phyloP scores from a whole-genome alignment of 2,113 vertebrate species.

The Bombycilla garrulus region DNA sequence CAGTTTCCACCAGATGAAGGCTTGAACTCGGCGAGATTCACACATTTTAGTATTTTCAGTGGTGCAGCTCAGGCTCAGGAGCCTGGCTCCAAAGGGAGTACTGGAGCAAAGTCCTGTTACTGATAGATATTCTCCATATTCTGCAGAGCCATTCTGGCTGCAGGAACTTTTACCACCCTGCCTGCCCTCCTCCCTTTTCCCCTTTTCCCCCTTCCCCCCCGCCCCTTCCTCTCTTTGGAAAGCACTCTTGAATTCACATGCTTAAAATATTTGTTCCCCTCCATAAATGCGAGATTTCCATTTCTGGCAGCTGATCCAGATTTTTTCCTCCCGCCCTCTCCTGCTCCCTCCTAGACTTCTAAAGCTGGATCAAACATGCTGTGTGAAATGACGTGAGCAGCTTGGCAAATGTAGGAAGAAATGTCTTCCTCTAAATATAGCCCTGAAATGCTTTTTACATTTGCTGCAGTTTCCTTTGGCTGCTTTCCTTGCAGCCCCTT shows the following conservation, averaged over 20 bases:
- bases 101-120: neutral
- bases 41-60: neutral
- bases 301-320: slow-evolving; percentile 40
- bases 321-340: accelerated
- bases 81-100: neutral
- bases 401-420: slow-evolving; percentile 33
- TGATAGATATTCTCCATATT: neutral
- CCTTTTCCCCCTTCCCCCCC: accelerated
- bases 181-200: accelerated
- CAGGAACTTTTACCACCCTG: neutral
- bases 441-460: slow-evolving; percentile 19
- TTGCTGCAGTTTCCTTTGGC: slow-evolving; percentile 23
- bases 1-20: neutral
- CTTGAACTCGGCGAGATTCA: neutral
- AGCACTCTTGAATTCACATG: slow-evolving; percentile 9
- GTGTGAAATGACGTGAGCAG: slow-evolving; percentile 46
- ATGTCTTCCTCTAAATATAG: slow-evolving; percentile 62
- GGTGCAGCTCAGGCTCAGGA: neutral
- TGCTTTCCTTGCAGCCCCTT: slow-evolving; percentile 26
- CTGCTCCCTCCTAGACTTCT: neutral
- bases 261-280: slow-evolving; percentile 21
- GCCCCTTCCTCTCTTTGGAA: neutral
- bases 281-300: slow-evolving; percentile 41
- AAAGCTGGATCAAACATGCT: slow-evolving; percentile 40
- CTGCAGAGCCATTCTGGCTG: neutral